Evolutionary conservation across 2,797 vertebrate species (phyloP).

Genomic region (Falco columbarius): DNA sequence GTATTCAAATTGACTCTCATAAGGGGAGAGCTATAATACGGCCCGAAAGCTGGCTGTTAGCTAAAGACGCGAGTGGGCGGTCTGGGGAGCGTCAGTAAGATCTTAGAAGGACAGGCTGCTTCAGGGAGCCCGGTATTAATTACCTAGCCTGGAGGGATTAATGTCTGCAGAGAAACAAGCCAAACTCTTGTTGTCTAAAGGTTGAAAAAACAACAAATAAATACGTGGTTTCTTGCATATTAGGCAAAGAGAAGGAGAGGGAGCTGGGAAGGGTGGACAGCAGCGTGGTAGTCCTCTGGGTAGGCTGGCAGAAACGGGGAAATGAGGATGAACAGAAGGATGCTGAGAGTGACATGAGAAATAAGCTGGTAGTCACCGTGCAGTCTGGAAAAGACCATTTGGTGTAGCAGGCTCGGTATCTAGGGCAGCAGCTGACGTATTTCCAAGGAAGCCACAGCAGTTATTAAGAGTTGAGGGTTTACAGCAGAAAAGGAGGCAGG

Average conservation of each 20-base stretch:
- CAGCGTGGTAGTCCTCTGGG: neutral
- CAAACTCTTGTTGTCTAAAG: too few species aligned
- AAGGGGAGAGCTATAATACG: neutral
- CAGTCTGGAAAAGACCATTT: neutral
- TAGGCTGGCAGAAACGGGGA: neutral
- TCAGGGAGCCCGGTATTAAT: neutral
- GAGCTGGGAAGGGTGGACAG: neutral
- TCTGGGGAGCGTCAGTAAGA: neutral
- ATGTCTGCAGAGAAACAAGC: neutral
- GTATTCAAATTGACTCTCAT: neutral
- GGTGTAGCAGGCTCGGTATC: neutral
- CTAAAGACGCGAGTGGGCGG: neutral
- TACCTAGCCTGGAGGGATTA: neutral
- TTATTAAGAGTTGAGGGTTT: neutral
- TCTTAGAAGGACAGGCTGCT: neutral
- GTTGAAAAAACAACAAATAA: neutral
- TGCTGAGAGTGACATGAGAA: neutral
- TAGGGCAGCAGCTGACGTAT: constrained; percentile 34
- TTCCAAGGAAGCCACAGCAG: neutral
- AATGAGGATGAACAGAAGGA: neutral
- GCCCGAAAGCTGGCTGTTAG: neutral
- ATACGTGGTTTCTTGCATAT: rapidly evolving
- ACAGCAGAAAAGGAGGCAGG: neutral
- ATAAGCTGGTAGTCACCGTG: neutral
- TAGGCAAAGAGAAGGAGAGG: neutral